Percentiles rank a stretch among this genome's conserved stretches.
These are phyloP conservation scores for Oppia nitens DNA, from an alignment of 1,140 invertebrate species.

Conservation along the genomic window DNA sequence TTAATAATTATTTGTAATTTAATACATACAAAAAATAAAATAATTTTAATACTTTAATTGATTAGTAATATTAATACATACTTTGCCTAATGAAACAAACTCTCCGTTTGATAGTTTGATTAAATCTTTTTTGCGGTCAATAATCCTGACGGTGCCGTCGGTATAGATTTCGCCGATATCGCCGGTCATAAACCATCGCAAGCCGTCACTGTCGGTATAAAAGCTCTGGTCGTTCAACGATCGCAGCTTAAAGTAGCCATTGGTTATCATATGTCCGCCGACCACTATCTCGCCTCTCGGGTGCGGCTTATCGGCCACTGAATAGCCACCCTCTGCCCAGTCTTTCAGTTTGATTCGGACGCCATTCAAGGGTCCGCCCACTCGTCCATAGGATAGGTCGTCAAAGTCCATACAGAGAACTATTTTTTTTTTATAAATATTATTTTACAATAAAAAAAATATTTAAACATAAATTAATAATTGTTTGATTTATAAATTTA, in stretches of 20 bases:
- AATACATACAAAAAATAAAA: no score
- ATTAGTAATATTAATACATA: no score
- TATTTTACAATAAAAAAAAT: no score
- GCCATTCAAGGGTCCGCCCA: slow-evolving; percentile 69
- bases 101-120: slow-evolving; percentile 94
- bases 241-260: slow-evolving; percentile 83
- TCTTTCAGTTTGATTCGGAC: slow-evolving; percentile 46
- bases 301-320: slow-evolving; percentile 67
- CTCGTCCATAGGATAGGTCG: slow-evolving; percentile 61
- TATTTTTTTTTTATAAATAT: no score
- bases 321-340: slow-evolving; percentile 41
- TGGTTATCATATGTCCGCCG: slow-evolving; percentile 70
- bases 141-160: slow-evolving; percentile 88
- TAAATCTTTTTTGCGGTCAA: slow-evolving; percentile 97
- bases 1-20: no score
- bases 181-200: slow-evolving; percentile 81
- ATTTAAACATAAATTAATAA: no score
- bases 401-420: slow-evolving; percentile 30
- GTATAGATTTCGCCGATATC: slow-evolving; percentile 84
- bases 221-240: slow-evolving; percentile 84
- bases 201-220: slow-evolving; percentile 50
- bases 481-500: no score
- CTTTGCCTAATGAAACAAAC: slow-evolving; percentile 44
- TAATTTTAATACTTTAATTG: no score
- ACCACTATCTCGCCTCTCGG: slow-evolving; percentile 88